These are phyloP conservation scores for Tolmerus cingulatus DNA, from an alignment of 2,888 invertebrate species.

Conservation along the genomic window DNA sequence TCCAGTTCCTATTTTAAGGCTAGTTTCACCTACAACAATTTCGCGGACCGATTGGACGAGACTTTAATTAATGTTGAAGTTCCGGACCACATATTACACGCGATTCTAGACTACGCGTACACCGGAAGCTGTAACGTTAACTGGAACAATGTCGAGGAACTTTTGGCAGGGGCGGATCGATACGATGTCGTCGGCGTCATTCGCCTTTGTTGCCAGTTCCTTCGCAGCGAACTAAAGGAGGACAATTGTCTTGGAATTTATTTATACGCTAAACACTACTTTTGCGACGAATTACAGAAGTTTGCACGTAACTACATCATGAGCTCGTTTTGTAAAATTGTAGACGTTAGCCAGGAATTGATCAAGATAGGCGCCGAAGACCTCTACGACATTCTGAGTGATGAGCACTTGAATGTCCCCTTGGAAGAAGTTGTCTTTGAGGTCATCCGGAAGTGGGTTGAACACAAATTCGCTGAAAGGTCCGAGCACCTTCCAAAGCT, in stretches of 20 bases:
- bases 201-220: slow-evolving; percentile 73
- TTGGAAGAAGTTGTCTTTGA: slow-evolving; percentile 79
- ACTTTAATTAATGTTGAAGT: slow-evolving; percentile 70
- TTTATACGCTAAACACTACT: slow-evolving; percentile 74
- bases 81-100: slow-evolving; percentile 69
- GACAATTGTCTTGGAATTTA: slow-evolving; percentile 77
- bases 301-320: slow-evolving; percentile 69
- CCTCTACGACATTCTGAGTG: slow-evolving; percentile 70
- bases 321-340: slow-evolving; percentile 69
- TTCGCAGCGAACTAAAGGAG: slow-evolving; percentile 70
- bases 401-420: slow-evolving; percentile 77
- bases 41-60: slow-evolving; percentile 67
- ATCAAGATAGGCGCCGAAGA: slow-evolving; percentile 69
- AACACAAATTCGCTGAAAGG: slow-evolving; percentile 68
- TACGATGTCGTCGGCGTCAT: slow-evolving; percentile 78
- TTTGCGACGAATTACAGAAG: slow-evolving; percentile 73
- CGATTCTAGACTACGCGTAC: slow-evolving; percentile 79
- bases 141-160: slow-evolving; percentile 72
- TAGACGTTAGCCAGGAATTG: slow-evolving; percentile 67
- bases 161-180: slow-evolving; percentile 76
- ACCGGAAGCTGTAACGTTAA: slow-evolving; percentile 73
- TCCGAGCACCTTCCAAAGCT: slow-evolving; percentile 68
- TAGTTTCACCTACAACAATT: slow-evolving; percentile 71
- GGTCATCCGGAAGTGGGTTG: slow-evolving; percentile 76
- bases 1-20: slow-evolving; percentile 79